Evolutionary conservation across 2,888 invertebrate species (phyloP), one percentile per base, ranked within the genome.

Genomic region (Nectonema munidae): DNA sequence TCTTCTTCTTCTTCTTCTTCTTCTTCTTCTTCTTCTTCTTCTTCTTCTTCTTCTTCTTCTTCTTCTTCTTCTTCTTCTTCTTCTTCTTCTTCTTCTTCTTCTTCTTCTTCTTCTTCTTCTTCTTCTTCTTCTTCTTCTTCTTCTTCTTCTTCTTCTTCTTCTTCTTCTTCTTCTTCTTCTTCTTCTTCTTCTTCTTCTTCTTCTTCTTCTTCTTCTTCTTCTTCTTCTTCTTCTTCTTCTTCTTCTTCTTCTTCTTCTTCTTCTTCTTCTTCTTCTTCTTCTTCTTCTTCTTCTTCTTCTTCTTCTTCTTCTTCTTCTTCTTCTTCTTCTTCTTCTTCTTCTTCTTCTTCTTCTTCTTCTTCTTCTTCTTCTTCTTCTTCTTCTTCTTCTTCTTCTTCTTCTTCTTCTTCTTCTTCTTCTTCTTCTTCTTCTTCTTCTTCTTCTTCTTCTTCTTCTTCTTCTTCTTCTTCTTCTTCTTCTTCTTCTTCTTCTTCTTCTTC

Each of bases 41-140:
- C 17, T 37, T 38, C 3, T 39, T 18, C 20, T 39, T 39, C 14
- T 39, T 37, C 20, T 13, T 38, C 38, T 38, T 17, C 20, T 17
- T 39, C 9, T 39, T 3, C 20, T 16, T 38, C 38, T 38, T 16
- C 6, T 16, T 40, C 4, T 39, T 21, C 21, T 21, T 39, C 18
- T 39, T 13, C 17, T 37, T 38, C 3, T 39, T 18, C 20, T 39
- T 39, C 14, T 39, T 37, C 20, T 13, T 38, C 38, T 38, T 17
- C 20, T 17, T 39, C 9, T 39, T 3, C 20, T 16, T 38, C 38
- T 38, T 16, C 6, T 16, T 40, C 4, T 39, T 21, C 21, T 21
- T 39, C 18, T 39, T 13, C 17, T 37, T 38, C 3, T 39, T 18
- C 20, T 39, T 39, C 14, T 39, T 37, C 20, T 13, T 38, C 38